Evolutionary conservation across 2,113 vertebrate species (phyloP).

Genomic region (Corapipo altera): DNA sequence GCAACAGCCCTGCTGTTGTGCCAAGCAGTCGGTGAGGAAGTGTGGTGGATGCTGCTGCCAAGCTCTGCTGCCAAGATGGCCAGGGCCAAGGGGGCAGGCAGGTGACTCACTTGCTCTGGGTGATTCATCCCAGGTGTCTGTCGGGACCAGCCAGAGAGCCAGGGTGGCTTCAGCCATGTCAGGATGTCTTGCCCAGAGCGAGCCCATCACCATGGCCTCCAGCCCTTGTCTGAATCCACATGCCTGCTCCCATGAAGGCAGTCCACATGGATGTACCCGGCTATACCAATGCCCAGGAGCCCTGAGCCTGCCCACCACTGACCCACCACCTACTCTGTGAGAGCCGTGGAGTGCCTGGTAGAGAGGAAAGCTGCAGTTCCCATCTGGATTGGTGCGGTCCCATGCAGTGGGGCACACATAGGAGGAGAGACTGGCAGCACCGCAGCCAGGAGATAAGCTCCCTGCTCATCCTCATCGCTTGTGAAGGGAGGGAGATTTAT

Average conservation of each 20-base stretch:
- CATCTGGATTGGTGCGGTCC: rapidly evolving
- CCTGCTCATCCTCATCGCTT: constrained; percentile 10
- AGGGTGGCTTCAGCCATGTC: background rate
- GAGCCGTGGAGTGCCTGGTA: rapidly evolving
- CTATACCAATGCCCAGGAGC: rapidly evolving
- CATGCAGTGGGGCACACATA: rapidly evolving
- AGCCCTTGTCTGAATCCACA: background rate
- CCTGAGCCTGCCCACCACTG: background rate
- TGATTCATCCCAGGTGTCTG: background rate
- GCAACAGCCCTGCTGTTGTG: background rate
- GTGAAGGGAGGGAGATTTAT: constrained; percentile 59
- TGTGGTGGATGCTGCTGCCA: background rate
- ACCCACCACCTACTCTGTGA: rapidly evolving
- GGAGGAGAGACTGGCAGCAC: background rate
- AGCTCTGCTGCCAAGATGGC: background rate
- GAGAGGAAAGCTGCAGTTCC: background rate
- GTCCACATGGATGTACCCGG: rapidly evolving
- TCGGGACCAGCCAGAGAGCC: background rate
- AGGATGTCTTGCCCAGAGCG: background rate
- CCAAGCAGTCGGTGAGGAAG: background rate
- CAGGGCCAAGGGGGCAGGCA: rapidly evolving
- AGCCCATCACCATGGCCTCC: background rate
- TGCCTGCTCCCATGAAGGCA: rapidly evolving
- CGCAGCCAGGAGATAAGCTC: constrained; percentile 39
- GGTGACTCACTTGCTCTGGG: background rate